Conservation (phyloP, 2,113 vertebrate genomes). For the Trematocara nigrifrons region DNA sequence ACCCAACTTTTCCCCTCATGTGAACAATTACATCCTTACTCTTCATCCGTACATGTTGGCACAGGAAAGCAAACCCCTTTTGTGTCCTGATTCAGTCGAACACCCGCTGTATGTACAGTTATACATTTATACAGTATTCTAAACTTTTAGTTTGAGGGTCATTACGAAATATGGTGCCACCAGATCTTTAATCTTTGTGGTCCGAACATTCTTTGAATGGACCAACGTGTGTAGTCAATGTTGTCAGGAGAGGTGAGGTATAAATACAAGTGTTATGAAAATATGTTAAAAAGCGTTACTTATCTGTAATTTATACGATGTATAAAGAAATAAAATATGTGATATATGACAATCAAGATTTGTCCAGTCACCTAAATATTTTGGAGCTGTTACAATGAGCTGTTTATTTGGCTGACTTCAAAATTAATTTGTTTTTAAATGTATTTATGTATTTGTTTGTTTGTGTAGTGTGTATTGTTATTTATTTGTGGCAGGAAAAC, state of each 20-base stretch:
- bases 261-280: neutral
- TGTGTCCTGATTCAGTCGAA: neutral
- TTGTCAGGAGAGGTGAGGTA: neutral
- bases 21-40: neutral
- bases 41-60: neutral
- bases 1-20: neutral
- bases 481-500: neutral
- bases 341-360: neutral
- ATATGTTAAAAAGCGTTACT: neutral
- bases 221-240: neutral
- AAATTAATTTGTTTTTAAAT: neutral
- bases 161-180: neutral
- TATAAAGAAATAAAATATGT: neutral
- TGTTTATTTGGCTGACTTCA: neutral
- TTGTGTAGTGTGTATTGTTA: neutral
- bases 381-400: neutral
- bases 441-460: neutral
- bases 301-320: neutral
- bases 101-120: neutral
- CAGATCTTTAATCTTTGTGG: neutral
- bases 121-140: neutral
- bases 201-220: neutral
- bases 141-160: neutral
- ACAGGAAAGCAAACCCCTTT: neutral
- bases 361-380: neutral